Base-by-base conservation (phyloP, 2,797 vertebrate species). In the Prionace glauca region DNA sequence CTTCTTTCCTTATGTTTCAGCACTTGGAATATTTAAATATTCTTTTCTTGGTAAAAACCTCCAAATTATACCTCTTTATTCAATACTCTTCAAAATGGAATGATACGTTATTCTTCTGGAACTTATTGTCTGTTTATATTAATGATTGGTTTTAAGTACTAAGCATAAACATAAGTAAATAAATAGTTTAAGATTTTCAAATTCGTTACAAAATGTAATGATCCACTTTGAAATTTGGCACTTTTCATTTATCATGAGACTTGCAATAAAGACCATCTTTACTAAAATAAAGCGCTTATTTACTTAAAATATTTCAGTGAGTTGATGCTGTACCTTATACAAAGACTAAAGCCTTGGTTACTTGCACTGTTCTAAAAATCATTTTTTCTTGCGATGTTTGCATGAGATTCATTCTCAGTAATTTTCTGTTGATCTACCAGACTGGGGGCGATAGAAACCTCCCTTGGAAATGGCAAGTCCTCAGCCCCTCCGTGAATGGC, bases 151-250 rank as follows among this genome's bases (percentile, higher is more conserved):
- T 62, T 62, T 62, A 24, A 90, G 26, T 90, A 36, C 12, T 1
- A 14, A n/a, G 56, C 32, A 62, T 62, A 62, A 5, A 60, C 29
- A n/a, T 16, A 90, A 86, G 7, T 77, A 50, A 22, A 45, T 18
- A 10, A 74, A 77, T 77, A 0, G 0, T 77, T 77, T 77, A 77
- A 32, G 32, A 77, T 50, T 86, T 86, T 86, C 1, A 36, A 50
- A 86, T 86, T 90, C 0, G 7, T 62, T 62, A 12, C 56, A 62
- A 90, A 62, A 32, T 36, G 24, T 88, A 56, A 87, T 12, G 50
- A 12, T 62, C n/a, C 87, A 62, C 56, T 90, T 88, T 90, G 87
- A 90, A 60, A 90, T 90, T 32, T 62, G 87, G n/a, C 87, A 62
- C 14, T 10, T 29, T 90, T 90, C 86, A 88, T 12, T 0, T 56